Base-by-base conservation (phyloP, 2,113 vertebrate genomes). In the Amphilophus citrinellus region DNA sequence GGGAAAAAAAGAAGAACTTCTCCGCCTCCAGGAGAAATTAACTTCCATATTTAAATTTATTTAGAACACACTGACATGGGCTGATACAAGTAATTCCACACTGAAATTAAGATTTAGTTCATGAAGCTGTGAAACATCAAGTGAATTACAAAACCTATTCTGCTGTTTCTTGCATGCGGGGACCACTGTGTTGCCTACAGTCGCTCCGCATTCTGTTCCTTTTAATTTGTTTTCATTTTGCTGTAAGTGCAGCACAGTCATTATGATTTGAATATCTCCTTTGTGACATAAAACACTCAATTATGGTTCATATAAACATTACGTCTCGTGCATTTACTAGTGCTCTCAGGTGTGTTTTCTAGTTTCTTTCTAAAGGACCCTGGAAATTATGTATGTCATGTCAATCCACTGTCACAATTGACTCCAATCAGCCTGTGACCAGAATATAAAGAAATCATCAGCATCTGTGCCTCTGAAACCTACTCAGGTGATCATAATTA, bases 331-430 rank as follows among this genome's bases (percentile, higher is more conserved):
- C 22, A 32, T 60, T 79, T 37, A 63, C 22, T 37, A 30, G 42
- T 59, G n/a, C 50, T 79, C 35, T 60, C 84, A 82, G 61, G 57
- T 47, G 42, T 47, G 10, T 61, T 63, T 82, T 50, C 76, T 58
- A 83, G 10, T 24, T 84, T 81, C 39, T 5, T 30, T 53, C 60
- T 14, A 42, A 82, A 50, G 30, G 6, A 56, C 73, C 30, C 66
- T 24, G 17, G 30, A 84, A 84, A 86, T 50, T 56, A 77, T 39
- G 50, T 58, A 79, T 35, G 24, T 63, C 77, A 81, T 59, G 62
- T 82, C 63, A 86, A 77, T 88, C 3, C 56, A 80, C n/a, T 53
- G 47, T 66, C 30, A 82, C 68, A 82, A 85, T 84, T 84, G 89
- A 78, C 66, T 35, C 35, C 37, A 76, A 81, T 88, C 61, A 86